Evolutionary conservation across 2,797 vertebrate genomes (phyloP).

Genomic region (Danio tinwini): DNA sequence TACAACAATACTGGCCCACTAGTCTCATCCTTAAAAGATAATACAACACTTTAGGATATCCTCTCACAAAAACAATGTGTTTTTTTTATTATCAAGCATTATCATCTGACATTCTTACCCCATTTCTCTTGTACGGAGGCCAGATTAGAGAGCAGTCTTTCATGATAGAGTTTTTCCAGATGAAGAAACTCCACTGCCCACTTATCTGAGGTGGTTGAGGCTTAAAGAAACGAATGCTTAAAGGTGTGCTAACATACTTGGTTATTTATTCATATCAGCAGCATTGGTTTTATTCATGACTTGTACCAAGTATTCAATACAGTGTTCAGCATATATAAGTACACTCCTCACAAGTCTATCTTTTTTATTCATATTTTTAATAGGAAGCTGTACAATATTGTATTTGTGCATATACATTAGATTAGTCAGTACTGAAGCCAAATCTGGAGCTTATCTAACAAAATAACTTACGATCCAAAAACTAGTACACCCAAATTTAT

Average conservation of each 20-base stretch:
- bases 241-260: not conserved
- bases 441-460: too few relatives aligned
- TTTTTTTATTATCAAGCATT: not conserved
- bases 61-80: constrained; percentile 1
- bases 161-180: constrained; percentile 92
- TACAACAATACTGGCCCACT: not conserved
- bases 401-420: too few relatives aligned
- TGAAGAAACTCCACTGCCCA: constrained; percentile 93
- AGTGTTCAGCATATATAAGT: too few relatives aligned
- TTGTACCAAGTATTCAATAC: too few relatives aligned
- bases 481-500: too few relatives aligned
- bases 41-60: constrained; percentile 18
- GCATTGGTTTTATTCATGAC: too few relatives aligned
- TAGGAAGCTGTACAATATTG: too few relatives aligned
- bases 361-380: too few relatives aligned
- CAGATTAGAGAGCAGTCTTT: constrained; percentile 92
- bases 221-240: constrained; percentile 67
- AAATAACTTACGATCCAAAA: too few relatives aligned
- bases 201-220: constrained; percentile 78
- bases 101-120: constrained; percentile 77
- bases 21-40: not conserved
- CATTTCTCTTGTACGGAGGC: constrained; percentile 88
- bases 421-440: too few relatives aligned
- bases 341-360: too few relatives aligned
- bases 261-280: too few relatives aligned